A percentile compares a stretch with the other conserved stretches of the same genome.
These are phyloP conservation scores for Tenrec ecaudatus DNA, from an alignment of 2,113 vertebrate genomes.

Conservation along the genomic window DNA sequence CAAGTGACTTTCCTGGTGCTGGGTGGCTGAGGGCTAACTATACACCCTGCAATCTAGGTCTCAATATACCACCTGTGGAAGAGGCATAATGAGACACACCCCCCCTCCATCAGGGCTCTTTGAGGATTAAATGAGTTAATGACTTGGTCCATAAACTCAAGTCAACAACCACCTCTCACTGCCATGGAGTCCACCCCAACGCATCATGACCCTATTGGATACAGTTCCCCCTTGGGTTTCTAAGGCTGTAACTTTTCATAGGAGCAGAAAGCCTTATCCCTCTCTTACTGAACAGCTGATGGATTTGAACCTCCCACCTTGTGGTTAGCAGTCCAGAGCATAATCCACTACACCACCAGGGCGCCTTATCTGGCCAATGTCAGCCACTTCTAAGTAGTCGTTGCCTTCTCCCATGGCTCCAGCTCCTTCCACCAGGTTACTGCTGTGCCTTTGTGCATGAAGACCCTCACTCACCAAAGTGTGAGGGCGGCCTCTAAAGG, in stretches of 20 bases:
- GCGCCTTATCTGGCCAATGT: too few relatives aligned
- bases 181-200: too few relatives aligned
- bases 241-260: too few relatives aligned
- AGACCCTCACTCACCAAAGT: neutral
- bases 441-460: neutral
- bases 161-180: too few relatives aligned
- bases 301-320: too few relatives aligned
- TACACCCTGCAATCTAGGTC: neutral
- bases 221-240: too few relatives aligned
- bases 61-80: neutral
- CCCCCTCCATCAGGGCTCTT: neutral
- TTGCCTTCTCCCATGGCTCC: neutral
- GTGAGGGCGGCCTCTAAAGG: neutral
- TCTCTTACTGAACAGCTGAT: too few relatives aligned
- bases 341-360: too few relatives aligned
- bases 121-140: neutral
- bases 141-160: neutral
- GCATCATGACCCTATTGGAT: too few relatives aligned
- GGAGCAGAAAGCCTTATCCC: too few relatives aligned
- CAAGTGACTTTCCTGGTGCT: neutral
- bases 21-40: neutral
- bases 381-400: neutral
- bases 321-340: too few relatives aligned
- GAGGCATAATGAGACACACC: neutral
- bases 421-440: neutral